phyloP scores from a whole-genome alignment of 2,797 vertebrate species.

The Alauda arvensis region DNA sequence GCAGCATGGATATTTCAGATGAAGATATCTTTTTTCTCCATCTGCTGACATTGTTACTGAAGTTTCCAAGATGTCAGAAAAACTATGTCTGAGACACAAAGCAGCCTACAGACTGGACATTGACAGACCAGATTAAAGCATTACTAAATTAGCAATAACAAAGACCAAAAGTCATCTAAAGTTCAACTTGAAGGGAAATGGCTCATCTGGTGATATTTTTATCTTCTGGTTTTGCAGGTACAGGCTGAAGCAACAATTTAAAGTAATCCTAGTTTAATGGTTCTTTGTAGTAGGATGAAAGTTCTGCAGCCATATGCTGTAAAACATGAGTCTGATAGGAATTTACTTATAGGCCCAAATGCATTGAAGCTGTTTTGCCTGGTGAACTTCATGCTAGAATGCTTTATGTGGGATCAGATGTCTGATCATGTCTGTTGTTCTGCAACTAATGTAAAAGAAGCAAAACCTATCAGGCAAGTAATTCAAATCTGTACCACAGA shows the following conservation, averaged over 20 bases:
- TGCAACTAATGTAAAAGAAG: background rate
- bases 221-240: background rate
- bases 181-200: background rate
- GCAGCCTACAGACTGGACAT: background rate
- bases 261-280: background rate
- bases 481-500: background rate
- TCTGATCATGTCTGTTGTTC: background rate
- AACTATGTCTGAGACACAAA: background rate
- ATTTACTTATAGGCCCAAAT: background rate
- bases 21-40: background rate
- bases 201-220: background rate
- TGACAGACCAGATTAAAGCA: conserved; percentile 2
- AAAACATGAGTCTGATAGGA: background rate
- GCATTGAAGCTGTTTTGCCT: background rate
- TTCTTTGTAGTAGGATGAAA: background rate
- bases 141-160: background rate
- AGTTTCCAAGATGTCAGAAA: background rate
- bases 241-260: background rate
- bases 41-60: background rate
- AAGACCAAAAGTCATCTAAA: background rate
- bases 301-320: background rate
- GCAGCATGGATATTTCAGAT: background rate
- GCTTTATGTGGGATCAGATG: background rate
- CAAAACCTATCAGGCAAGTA: background rate
- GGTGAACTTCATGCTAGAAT: background rate